Conservation (phyloP, 2,113 vertebrate genomes). For the Spheniscus mendiculus region DNA sequence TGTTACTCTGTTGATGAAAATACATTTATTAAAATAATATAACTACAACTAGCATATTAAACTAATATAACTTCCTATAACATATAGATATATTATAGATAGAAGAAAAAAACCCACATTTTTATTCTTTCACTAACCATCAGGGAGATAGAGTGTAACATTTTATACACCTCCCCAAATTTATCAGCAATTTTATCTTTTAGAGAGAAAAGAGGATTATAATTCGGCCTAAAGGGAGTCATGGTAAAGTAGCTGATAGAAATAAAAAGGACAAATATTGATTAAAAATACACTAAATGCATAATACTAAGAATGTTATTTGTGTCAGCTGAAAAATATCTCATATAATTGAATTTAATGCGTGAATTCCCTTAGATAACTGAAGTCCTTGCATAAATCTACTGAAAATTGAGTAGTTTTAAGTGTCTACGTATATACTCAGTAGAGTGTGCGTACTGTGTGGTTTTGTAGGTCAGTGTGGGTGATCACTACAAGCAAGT, state of each 20-base stretch:
- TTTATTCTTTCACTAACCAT: not conserved
- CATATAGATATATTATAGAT: not conserved
- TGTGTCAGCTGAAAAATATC: not conserved
- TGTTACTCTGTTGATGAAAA: not conserved
- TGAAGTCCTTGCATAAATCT: not conserved
- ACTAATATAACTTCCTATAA: not conserved
- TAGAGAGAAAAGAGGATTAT: not conserved
- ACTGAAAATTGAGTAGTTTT: not conserved
- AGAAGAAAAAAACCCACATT: not conserved
- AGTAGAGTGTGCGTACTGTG: rapidly evolving
- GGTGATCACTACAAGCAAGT: not conserved
- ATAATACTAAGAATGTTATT: not conserved
- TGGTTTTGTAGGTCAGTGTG: not conserved
- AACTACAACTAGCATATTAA: not conserved
- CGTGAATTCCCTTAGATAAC: not conserved
- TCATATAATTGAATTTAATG: not conserved
- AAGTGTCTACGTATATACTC: not conserved
- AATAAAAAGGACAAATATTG: not conserved
- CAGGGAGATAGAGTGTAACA: not conserved
- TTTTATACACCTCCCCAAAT: not conserved
- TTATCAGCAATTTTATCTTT: not conserved
- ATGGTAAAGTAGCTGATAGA: not conserved
- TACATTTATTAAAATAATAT: not conserved
- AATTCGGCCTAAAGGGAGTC: not conserved
- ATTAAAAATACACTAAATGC: not conserved